Conservation (phyloP, 2,888 invertebrate genomes). For the Leistus spinibarbis region DNA sequence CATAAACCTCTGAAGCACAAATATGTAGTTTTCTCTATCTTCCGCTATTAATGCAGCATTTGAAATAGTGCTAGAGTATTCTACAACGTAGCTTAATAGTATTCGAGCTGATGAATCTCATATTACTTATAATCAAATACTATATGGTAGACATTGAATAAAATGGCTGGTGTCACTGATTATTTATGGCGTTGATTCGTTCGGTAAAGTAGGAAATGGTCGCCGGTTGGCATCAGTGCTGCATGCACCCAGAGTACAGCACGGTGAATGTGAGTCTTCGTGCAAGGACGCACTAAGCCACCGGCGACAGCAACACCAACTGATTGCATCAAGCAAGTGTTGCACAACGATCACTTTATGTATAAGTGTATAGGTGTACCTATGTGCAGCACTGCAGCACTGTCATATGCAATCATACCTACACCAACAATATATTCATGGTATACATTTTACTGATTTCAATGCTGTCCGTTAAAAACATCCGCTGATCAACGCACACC, state of each 20-base stretch:
- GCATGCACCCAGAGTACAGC: conserved; percentile 9
- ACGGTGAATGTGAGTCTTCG: conserved; percentile 44
- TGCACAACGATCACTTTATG: conserved; percentile 40
- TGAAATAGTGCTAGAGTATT: too few species aligned
- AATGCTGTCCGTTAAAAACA: background rate
- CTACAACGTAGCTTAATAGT: too few species aligned
- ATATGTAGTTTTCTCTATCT: too few species aligned
- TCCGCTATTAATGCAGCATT: too few species aligned
- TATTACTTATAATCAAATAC: too few species aligned
- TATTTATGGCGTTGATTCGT: background rate
- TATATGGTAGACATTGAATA: too few species aligned
- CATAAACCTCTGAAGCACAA: too few species aligned
- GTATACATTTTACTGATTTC: background rate
- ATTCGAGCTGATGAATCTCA: too few species aligned
- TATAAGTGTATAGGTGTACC: background rate
- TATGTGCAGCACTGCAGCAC: background rate
- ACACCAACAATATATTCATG: background rate
- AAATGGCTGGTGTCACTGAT: background rate
- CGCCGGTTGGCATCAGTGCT: background rate
- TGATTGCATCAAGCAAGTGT: conserved; percentile 44
- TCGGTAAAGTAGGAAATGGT: background rate
- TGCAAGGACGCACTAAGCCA: conserved; percentile 44
- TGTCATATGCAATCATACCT: background rate
- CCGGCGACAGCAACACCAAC: conserved; percentile 41
- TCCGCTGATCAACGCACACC: background rate